phyloP scores from a whole-genome alignment of 2,888 invertebrate genomes.

The Himalopsyche japonica region DNA sequence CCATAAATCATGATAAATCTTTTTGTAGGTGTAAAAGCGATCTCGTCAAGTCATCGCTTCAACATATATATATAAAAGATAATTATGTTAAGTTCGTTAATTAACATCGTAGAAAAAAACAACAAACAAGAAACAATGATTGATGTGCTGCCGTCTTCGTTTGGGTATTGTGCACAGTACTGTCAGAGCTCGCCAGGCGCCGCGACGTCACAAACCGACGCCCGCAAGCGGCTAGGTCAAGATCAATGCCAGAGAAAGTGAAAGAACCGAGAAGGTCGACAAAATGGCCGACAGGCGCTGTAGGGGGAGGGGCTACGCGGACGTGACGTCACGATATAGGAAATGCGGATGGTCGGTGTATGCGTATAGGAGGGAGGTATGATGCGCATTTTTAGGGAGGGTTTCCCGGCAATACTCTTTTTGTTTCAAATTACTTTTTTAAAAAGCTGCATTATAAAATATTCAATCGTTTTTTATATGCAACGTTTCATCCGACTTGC shows the following conservation, averaged over 20 bases:
- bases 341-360: neutral
- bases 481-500: too few relatives aligned
- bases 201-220: neutral
- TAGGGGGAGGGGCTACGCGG: neutral
- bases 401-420: neutral
- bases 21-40: too few relatives aligned
- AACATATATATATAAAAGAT: too few relatives aligned
- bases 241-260: conserved; percentile 1
- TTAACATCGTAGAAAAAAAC: neutral
- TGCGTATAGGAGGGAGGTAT: neutral
- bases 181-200: neutral
- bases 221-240: neutral
- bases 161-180: neutral
- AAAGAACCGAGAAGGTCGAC: neutral
- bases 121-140: neutral
- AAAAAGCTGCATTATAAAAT: too few relatives aligned
- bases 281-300: neutral
- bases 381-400: neutral
- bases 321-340: neutral
- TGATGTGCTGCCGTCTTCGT: neutral
- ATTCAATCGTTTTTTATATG: too few relatives aligned
- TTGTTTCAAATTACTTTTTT: too few relatives aligned
- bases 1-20: too few relatives aligned
- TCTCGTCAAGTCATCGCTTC: too few relatives aligned
- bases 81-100: neutral